Base-by-base conservation (phyloP, 2,888 invertebrate genomes). In the Drosophila atripex region DNA sequence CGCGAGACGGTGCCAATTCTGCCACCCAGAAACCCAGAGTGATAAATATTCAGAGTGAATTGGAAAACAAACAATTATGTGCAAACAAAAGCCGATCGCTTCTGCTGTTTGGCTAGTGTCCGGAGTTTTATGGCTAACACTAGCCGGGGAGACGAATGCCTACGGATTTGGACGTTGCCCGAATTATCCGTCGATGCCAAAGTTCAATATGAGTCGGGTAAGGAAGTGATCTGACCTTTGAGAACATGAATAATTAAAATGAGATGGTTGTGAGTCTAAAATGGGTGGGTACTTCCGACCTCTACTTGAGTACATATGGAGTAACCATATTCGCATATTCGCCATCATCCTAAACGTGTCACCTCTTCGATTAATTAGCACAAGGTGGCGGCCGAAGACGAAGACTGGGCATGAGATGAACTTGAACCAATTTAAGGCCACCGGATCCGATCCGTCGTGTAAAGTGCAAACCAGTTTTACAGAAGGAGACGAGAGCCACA, bases 111-210 rank as follows among this genome's bases (percentile, higher is more conserved):
- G 52, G 45, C 64, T 80, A n/a, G 39, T 85, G 49, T 71, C 76
- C 16, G 54, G 57, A 18, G 51, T 68, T 41, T 41, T 79, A 16
- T 58, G 74, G 38, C 39, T 84, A 45, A 64, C 66, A 45, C 55
- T 74, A n/a, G 66, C 63, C 28, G 63, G 25, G 1, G 61, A 80
- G 56, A 54, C 72, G 8, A 39, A 54, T 35, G 88, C 88, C 49
- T 90, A 90, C 77, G 95, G 94, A 46, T 91, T 95, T 43, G 95
- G 95, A 71, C 93, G 93, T 85, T 95, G 95, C 83, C 95, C 95
- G 5, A 93, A 93, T 75, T 94, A 94, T 89, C 93, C 93, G 52
- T 93, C 94, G 77, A 93, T 95, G 90, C 93, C 94, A 38, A 92
- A 94, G 90, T 95, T 95, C 84, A 94, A 95, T 84, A 92, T 94